phyloP scores from a whole-genome alignment of 2,113 vertebrate species.

The Grammomys dolichurus region DNA sequence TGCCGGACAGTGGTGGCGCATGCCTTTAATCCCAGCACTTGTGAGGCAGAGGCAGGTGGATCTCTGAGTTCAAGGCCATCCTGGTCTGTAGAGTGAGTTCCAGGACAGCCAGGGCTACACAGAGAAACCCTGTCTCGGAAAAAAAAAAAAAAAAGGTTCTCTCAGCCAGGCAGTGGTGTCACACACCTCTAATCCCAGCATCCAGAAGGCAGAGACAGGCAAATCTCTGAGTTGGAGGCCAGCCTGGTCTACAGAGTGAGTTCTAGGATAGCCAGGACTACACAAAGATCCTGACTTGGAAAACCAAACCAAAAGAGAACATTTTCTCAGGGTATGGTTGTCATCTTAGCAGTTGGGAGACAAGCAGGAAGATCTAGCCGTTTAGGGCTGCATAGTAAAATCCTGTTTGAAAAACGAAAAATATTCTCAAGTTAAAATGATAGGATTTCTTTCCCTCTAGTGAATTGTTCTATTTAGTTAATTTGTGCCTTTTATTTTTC shows the following conservation, averaged over 20 bases:
- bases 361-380: too few species aligned
- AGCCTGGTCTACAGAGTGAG: neutral
- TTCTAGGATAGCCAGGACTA: neutral
- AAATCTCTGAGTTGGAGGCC: neutral
- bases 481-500: slow-evolving; percentile 76
- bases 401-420: neutral
- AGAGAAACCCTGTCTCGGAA: too few species aligned
- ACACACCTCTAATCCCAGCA: neutral
- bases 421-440: neutral
- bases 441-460: slow-evolving; percentile 41
- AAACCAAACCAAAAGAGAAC: neutral
- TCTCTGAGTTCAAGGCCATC: too few species aligned
- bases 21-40: too few species aligned
- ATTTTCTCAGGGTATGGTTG: neutral
- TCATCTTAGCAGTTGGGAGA: neutral
- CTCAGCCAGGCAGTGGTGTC: neutral
- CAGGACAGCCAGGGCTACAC: too few species aligned
- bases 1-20: too few species aligned
- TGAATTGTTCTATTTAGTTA: slow-evolving; percentile 49
- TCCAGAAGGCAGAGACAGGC: neutral
- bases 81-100: too few species aligned
- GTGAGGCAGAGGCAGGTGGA: too few species aligned
- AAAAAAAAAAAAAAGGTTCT: neutral
- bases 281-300: neutral
- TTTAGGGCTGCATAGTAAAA: neutral